Base-by-base conservation (phyloP, 92 coral and sea anemone genomes). In the Heteractis magnifica region DNA sequence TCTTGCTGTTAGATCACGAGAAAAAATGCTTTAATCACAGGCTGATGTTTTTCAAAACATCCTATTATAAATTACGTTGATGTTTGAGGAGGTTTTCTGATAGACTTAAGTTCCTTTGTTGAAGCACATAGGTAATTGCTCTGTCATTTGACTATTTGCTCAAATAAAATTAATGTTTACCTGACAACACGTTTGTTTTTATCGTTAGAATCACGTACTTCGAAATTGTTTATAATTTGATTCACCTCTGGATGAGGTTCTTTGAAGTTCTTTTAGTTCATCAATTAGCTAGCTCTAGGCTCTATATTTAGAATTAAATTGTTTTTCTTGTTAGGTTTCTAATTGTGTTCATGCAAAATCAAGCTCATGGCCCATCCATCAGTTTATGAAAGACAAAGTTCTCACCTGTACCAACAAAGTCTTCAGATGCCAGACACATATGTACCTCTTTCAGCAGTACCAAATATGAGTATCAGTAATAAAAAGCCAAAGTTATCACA, bases 401-500 rank as follows among this genome's bases (percentile, higher is more conserved):
- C 53, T 55, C 71, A 58, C 51, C 23, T 49, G 21, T 20, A 52
- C 41, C 83, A 70, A 49, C 83, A 79, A n/a, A 50, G 44, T 56
- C 44, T 72, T 73, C 88, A 71, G 41, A 89, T 86, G 92, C 87
- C 90, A 51, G 87, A 82, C 19, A 70, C 82, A 64, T 64, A 70
- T 26, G 21, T 44, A 5, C 74, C 76, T 51, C 80, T 90, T 6
- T 56, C 77, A 50, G 73, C 55, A 20, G 58, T 86, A 41, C 77
- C 77, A 76, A 87, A 79, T 60, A 93, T 93, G 97, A 87, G 89
- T 26, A 79, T 77, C 68, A 87, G 82, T 8, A 84, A 86, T 5
- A 89, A 85, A 53, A 77, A 87, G 83, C 79, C 81, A 82, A 90
- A 90, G 85, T 68, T 87, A 6, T 92, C 99, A 51, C 95, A 94